Conservation (phyloP, 2,888 invertebrate genomes). For the Rhagophthalmus giganteus region DNA sequence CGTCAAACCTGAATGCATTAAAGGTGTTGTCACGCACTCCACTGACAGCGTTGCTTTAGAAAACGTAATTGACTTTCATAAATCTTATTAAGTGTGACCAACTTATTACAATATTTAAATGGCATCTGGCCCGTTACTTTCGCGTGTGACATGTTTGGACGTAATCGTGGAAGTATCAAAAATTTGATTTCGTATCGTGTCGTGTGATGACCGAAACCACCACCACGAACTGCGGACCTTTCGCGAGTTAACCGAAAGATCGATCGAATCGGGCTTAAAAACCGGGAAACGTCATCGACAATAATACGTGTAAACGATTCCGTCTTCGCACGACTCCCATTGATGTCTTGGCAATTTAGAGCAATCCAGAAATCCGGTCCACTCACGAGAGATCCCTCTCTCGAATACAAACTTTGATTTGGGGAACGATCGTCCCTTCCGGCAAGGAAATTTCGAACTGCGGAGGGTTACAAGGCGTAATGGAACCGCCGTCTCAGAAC, state of each 20-base stretch:
- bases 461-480: slow-evolving; percentile 22
- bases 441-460: slow-evolving; percentile 24
- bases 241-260: slow-evolving; percentile 1
- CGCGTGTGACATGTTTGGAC: slow-evolving; percentile 10
- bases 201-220: too few species aligned
- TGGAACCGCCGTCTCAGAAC: slow-evolving; percentile 21
- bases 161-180: too few species aligned
- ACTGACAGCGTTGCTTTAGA: slow-evolving; percentile 26
- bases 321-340: slow-evolving; percentile 9
- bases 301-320: slow-evolving; percentile 7
- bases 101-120: slow-evolving; percentile 36
- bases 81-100: slow-evolving; percentile 43
- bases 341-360: slow-evolving; percentile 22
- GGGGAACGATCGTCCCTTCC: slow-evolving; percentile 26
- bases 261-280: slow-evolving; percentile 1
- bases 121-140: slow-evolving; percentile 20
- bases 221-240: too few species aligned
- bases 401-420: slow-evolving; percentile 23
- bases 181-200: too few species aligned
- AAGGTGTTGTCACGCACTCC: slow-evolving; percentile 30
- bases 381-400: slow-evolving; percentile 20
- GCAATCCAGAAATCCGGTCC: slow-evolving; percentile 21
- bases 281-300: slow-evolving; percentile 8
- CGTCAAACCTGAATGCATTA: slow-evolving; percentile 33
- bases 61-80: slow-evolving; percentile 42